Percentiles rank a stretch among this genome's conserved stretches.
Evolutionary conservation across 2,113 vertebrate genomes (phyloP).

Genomic region (Campylorhamphus procurvoides): DNA sequence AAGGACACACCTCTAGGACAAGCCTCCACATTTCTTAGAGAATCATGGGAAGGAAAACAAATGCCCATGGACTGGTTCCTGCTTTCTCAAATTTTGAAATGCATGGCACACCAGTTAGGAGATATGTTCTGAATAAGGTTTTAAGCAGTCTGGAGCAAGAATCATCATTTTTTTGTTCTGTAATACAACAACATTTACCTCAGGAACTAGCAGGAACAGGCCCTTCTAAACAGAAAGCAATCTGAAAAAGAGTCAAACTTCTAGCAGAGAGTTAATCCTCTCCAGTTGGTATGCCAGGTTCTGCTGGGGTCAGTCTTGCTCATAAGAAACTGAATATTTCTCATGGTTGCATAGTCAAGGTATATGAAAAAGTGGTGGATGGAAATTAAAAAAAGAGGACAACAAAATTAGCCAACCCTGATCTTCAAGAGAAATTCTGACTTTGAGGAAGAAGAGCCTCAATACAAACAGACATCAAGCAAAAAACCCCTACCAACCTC

Average conservation of each 20-base stretch:
- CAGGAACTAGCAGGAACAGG: not conserved
- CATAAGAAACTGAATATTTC: not conserved
- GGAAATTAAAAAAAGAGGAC: not conserved
- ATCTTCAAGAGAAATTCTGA: not conserved
- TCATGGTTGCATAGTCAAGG: not conserved
- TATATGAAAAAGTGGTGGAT: not conserved
- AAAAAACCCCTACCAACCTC: not conserved
- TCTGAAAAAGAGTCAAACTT: not conserved
- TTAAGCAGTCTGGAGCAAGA: not conserved
- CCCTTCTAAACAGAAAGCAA: not conserved
- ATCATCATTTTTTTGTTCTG: rapidly evolving
- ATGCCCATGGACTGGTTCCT: not conserved
- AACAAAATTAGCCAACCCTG: not conserved
- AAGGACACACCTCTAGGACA: not conserved
- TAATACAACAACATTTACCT: not conserved
- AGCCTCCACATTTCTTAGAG: not conserved
- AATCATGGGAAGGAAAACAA: not conserved
- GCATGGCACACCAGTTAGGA: not conserved
- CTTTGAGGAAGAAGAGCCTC: not conserved
- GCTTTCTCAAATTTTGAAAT: not conserved
- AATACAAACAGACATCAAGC: not conserved
- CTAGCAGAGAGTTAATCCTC: not conserved
- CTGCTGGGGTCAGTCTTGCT: not conserved
- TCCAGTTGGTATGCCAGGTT: not conserved
- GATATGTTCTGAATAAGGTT: not conserved